phyloP scores from a whole-genome alignment of 2,113 vertebrate species.

The Peromyscus leucopus region DNA sequence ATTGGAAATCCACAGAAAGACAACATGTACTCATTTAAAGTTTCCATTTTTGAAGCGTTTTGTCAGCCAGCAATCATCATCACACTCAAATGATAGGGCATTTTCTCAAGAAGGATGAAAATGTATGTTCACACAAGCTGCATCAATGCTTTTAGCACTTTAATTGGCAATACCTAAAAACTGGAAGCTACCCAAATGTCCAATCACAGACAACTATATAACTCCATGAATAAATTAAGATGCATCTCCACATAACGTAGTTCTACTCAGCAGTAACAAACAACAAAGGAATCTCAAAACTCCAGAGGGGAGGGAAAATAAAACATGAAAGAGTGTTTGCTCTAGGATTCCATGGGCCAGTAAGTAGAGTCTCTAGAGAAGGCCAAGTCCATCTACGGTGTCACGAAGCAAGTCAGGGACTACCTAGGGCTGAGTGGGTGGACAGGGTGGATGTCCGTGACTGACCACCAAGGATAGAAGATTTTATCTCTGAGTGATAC shows the following conservation, averaged over 20 bases:
- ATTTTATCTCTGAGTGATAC: background rate
- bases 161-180: background rate
- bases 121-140: background rate
- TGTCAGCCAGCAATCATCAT: background rate
- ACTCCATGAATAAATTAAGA: background rate
- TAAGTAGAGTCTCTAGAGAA: conserved; percentile 11
- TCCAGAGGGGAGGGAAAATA: background rate
- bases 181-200: background rate
- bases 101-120: background rate
- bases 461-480: background rate
- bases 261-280: background rate
- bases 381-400: background rate
- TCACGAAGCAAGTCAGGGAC: background rate
- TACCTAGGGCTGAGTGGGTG: background rate
- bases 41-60: conserved; percentile 22
- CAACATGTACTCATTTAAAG: background rate
- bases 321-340: background rate
- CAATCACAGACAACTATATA: background rate
- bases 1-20: background rate
- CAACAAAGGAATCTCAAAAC: background rate
- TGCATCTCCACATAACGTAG: background rate
- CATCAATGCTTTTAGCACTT: background rate
- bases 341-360: background rate
- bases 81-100: background rate
- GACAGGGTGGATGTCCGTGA: background rate